Conservation (phyloP, 2,888 invertebrate species). For the Lasioglossum lativentre region DNA sequence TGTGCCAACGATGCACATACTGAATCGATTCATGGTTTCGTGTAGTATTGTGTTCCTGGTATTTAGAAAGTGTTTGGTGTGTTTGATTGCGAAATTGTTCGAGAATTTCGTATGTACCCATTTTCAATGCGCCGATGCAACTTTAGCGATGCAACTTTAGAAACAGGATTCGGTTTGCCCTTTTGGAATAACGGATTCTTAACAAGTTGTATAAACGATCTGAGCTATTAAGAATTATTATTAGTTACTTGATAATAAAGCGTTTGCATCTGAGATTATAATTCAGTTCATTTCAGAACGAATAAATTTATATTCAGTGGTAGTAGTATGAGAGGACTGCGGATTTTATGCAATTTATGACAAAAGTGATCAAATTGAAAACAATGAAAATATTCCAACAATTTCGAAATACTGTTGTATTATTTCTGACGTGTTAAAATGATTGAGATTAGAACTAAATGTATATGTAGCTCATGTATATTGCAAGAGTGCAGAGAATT, state of each 20-base stretch:
- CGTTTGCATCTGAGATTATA: not conserved
- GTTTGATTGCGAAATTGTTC: not conserved
- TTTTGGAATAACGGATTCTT: not conserved
- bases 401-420: too few species aligned
- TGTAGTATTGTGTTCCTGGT: not conserved
- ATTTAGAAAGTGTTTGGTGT: not conserved
- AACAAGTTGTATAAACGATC: not conserved
- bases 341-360: not conserved
- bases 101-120: not conserved
- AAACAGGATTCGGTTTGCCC: not conserved
- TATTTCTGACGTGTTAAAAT: not conserved
- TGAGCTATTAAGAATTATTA: too few species aligned
- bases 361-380: too few species aligned
- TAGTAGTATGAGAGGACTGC: not conserved
- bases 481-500: not conserved
- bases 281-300: not conserved
- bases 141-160: not conserved
- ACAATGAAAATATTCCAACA: too few species aligned
- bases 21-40: not conserved
- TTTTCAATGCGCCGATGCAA: not conserved
- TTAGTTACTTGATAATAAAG: not conserved
- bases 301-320: not conserved
- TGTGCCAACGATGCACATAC: not conserved
- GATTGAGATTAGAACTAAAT: not conserved
- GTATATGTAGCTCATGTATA: not conserved